Percentiles rank a stretch among this genome's conserved stretches.
phyloP scores from a whole-genome alignment of 2,113 vertebrate species.

The Mystacornis crossleyi region DNA sequence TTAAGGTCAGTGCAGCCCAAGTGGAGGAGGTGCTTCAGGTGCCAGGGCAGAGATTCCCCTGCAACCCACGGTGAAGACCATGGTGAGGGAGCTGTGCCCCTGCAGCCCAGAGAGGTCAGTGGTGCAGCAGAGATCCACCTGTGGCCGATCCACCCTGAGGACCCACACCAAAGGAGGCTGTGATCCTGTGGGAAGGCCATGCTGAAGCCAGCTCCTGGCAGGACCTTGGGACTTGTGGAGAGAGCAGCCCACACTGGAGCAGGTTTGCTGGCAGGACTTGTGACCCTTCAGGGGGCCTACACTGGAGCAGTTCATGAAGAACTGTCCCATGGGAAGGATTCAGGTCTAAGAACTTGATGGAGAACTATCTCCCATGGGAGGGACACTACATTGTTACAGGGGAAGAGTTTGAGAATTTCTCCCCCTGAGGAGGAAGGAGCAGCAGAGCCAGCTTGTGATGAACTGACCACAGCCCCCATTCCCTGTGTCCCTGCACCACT shows the following conservation, averaged over 20 bases:
- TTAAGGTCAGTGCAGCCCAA: background rate
- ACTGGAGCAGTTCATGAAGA: background rate
- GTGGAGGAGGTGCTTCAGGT: background rate
- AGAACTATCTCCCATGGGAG: accelerated
- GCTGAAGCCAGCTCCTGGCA: background rate
- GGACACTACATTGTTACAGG: background rate
- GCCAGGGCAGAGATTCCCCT: background rate
- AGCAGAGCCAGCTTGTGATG: background rate
- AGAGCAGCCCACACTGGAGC: background rate
- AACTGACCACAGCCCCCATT: background rate
- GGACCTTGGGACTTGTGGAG: background rate
- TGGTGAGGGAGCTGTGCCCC: background rate
- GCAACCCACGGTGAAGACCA: accelerated
- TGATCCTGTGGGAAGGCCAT: background rate
- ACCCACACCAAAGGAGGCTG: background rate
- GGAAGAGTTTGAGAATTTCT: background rate
- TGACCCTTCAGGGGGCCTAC: background rate
- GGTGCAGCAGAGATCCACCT: background rate
- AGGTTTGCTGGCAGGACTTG: background rate
- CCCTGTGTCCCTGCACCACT: background rate
- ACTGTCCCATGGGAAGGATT: background rate
- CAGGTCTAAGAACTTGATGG: background rate
- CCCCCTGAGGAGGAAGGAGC: background rate
- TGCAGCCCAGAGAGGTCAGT: background rate
- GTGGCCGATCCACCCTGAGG: background rate